phyloP scores from a whole-genome alignment of 2,888 invertebrate genomes.

The Thalpophila matura region DNA sequence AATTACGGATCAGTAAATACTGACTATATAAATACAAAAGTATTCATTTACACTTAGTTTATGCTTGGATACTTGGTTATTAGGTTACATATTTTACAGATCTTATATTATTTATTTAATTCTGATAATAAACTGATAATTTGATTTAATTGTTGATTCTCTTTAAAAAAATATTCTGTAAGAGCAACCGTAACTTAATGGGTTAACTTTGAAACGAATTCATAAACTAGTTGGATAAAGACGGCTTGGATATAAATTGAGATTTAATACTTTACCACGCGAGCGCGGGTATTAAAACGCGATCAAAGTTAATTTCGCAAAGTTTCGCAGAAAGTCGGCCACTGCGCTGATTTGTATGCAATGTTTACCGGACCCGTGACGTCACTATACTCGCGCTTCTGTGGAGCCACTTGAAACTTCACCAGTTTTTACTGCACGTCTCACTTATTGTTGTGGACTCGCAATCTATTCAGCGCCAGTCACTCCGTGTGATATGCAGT shows the following conservation, averaged over 20 bases:
- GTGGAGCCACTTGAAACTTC: slow-evolving; percentile 74
- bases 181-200: slow-evolving; percentile 54
- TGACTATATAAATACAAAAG: too few relatives aligned
- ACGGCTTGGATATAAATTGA: slow-evolving; percentile 72
- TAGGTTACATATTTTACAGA: background rate
- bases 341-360: slow-evolving; percentile 79
- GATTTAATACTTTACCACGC: slow-evolving; percentile 74
- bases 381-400: slow-evolving; percentile 65
- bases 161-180: slow-evolving; percentile 44
- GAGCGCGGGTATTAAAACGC: slow-evolving; percentile 75
- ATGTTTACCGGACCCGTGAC: slow-evolving; percentile 70
- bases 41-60: too few relatives aligned
- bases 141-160: background rate
- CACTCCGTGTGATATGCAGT: slow-evolving; percentile 6
- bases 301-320: slow-evolving; percentile 80
- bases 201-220: slow-evolving; percentile 69
- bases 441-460: slow-evolving; percentile 63
- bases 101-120: background rate
- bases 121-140: slow-evolving; percentile 17
- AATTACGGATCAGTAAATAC: slow-evolving; percentile 56
- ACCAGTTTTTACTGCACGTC: slow-evolving; percentile 69
- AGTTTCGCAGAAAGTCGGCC: slow-evolving; percentile 72
- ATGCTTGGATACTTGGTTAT: too few relatives aligned
- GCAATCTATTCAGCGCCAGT: slow-evolving; percentile 47
- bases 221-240: slow-evolving; percentile 75